These are phyloP conservation scores for Rotaria socialis DNA, from an alignment of 2,888 invertebrate species.

Conservation along the genomic window DNA sequence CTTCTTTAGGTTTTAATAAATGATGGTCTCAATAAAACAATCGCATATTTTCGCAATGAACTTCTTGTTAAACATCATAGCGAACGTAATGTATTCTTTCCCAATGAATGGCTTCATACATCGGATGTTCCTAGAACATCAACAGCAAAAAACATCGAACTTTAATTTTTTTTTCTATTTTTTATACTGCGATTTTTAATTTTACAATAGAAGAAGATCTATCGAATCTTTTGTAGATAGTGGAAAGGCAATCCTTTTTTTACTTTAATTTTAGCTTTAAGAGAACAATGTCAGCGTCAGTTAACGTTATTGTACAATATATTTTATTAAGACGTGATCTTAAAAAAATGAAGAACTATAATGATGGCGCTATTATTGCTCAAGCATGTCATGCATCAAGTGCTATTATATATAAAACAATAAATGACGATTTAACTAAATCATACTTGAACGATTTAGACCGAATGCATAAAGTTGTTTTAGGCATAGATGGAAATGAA, in stretches of 20 bases:
- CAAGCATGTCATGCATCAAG: constrained; percentile 45
- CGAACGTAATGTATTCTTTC: constrained; percentile 33
- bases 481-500: constrained; percentile 16
- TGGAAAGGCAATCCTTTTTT: too few species aligned
- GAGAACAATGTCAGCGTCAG: background rate
- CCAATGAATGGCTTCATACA: background rate
- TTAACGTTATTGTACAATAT: constrained; percentile 40
- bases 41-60: constrained; percentile 87
- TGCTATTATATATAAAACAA: constrained; percentile 36
- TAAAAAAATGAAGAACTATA: constrained; percentile 40
- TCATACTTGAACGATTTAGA: constrained; percentile 41
- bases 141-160: background rate
- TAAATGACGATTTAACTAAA: constrained; percentile 38
- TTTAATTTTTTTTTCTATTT: background rate
- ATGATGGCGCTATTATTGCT: constrained; percentile 45
- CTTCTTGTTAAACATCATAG: constrained; percentile 58
- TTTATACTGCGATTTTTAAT: background rate
- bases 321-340: constrained; percentile 43
- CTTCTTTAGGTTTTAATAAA: background rate
- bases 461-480: constrained; percentile 44
- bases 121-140: background rate
- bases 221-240: too few species aligned
- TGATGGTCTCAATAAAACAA: constrained; percentile 81
- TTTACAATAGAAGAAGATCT: background rate
- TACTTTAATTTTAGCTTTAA: background rate